Evolutionary conservation across 2,113 vertebrate genomes (phyloP).

Genomic region (Lamprologus tigripictilis): DNA sequence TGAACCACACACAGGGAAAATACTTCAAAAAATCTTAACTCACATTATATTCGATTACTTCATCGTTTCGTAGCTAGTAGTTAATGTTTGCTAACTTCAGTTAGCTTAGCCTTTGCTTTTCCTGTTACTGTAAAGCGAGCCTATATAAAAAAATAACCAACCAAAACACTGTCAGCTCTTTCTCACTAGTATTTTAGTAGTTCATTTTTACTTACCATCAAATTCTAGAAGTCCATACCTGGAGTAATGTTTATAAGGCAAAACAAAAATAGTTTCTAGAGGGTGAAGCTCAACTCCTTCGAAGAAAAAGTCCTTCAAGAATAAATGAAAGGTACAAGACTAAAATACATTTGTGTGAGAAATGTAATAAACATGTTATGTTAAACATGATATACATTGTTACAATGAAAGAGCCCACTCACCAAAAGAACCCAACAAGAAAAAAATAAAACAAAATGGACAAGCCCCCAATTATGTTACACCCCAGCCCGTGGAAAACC

Average conservation of each 20-base stretch:
- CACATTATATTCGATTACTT: not conserved
- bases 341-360: not conserved
- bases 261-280: not conserved
- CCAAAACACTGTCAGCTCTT: not conserved
- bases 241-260: not conserved
- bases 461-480: no score
- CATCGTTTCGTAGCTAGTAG: not conserved
- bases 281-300: not conserved
- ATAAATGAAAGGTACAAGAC: not conserved
- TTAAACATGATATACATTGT: not conserved
- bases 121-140: accelerated
- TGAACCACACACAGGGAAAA: not conserved
- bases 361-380: not conserved
- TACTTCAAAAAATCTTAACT: not conserved
- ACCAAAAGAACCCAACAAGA: no score
- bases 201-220: not conserved
- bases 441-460: accelerated
- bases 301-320: not conserved
- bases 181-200: not conserved
- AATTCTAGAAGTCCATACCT: not conserved
- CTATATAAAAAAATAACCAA: not conserved
- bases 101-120: not conserved
- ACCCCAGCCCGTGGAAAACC: accelerated
- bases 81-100: not conserved
- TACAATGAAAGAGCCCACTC: no score